Percentiles rank a stretch among this genome's conserved stretches.
These are phyloP conservation scores for Catharus minimus DNA, from an alignment of 2,113 vertebrate species.

Conservation along the genomic window DNA sequence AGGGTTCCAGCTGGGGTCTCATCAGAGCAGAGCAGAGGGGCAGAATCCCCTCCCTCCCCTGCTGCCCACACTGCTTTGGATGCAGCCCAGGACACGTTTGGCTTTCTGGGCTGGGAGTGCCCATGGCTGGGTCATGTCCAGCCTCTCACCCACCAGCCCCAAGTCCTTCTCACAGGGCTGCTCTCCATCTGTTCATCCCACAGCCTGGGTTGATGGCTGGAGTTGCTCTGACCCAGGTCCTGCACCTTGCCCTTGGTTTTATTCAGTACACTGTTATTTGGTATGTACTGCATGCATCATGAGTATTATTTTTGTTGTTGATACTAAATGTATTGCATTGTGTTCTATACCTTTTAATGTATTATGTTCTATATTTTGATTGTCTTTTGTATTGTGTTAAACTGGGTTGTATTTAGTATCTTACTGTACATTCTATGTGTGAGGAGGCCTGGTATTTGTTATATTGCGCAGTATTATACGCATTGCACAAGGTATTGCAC, in stretches of 20 bases:
- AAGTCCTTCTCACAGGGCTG: fast-evolving
- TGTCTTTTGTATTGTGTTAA: neutral
- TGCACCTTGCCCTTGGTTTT: neutral
- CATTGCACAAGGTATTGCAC: too few relatives aligned
- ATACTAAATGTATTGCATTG: neutral
- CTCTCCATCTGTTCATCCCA: fast-evolving
- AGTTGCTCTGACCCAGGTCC: fast-evolving
- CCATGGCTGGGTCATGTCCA: neutral
- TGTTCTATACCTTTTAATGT: neutral
- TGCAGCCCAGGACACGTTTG: too few relatives aligned
- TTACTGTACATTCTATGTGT: neutral
- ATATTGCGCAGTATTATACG: neutral
- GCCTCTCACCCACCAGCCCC: neutral
- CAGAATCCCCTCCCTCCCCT: neutral
- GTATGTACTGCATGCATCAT: too few relatives aligned
- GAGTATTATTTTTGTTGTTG: neutral
- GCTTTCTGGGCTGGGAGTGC: neutral
- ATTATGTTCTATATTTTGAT: neutral
- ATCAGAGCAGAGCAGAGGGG: neutral
- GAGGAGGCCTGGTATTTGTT: neutral
- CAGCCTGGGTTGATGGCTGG: neutral
- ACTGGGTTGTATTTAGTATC: neutral
- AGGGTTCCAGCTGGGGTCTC: neutral
- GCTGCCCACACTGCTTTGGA: neutral
- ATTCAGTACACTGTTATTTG: neutral